Evolutionary conservation across 1,140 invertebrate genomes (phyloP), one percentile per base, ranked within the genome.

Genomic region (Diabrotica virgifera): DNA sequence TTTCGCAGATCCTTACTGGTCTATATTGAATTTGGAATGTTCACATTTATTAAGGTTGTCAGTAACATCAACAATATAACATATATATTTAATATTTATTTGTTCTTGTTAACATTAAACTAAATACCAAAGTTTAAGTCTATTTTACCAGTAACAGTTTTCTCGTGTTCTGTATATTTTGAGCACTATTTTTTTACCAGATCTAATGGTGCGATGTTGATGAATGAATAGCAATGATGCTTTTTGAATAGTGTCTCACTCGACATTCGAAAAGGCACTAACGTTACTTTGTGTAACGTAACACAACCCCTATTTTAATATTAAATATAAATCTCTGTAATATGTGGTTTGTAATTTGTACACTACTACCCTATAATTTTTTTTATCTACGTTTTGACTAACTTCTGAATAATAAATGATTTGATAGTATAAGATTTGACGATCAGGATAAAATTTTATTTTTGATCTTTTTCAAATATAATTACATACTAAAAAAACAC

Each of bases 251-350:
- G 73, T 77, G 77, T 79, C 77, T 79, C 77, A 78, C 76, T 79
- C 77, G 77, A 79, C 75, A 75, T 71, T 77, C 74, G 72, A 73
- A 76, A 77, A 79, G 77, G 77, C 77, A 79, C 77, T 79, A 77
- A 77, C 76, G 75, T 76, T 75, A 76, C 75, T 46, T 46, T 46
- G 70, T 57, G 74, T 73, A 78, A 78, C 76, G 75, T 69, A 76
- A 78, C 77, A 78, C 77, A 78, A 78, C 76, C 77, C 77, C 76
- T 74, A 77, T 76, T 72, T 71, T 75, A 70, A 76, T 76, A 76
- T 76, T 72, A 76, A 75, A 77, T 77, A 77, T 77, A 77, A 73
- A 76, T 76, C 72, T 77, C 74, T 77, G 72, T 76, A 71, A 72
- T 75, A 75, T 77, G 74, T 76, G 75, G 73, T 73, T 77, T 74